Percentiles rank a stretch among this genome's conserved stretches.
Evolutionary conservation across 2,113 vertebrate genomes (phyloP).

Genomic region (Hydrolagus affinis): DNA sequence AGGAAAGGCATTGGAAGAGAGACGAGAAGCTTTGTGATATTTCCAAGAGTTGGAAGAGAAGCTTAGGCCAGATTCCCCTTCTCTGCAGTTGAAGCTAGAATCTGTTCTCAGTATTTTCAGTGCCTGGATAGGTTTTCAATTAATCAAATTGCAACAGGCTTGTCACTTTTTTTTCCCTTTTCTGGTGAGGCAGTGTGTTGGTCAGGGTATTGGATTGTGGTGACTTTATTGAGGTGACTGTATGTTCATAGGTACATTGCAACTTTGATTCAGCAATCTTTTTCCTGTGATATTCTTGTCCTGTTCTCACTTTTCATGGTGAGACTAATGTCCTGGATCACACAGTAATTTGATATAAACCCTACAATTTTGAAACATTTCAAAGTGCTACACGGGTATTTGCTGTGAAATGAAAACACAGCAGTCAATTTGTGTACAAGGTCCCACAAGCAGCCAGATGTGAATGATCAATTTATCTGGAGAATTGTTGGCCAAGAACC

Average conservation of each 20-base stretch:
- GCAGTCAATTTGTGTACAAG: no score
- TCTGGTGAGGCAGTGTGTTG: neutral
- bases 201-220: neutral
- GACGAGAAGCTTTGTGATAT: no score
- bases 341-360: no score
- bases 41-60: neutral
- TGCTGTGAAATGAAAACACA: no score
- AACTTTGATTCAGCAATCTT: neutral
- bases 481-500: no score
- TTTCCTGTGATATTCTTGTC: neutral
- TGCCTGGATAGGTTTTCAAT: slow-evolving; percentile 3
- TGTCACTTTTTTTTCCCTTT: slow-evolving; percentile 8
- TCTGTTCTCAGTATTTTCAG: neutral
- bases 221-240: neutral
- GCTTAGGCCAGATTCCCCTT: neutral
- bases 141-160: slow-evolving; percentile 5
- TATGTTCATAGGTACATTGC: neutral
- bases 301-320: no score
- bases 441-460: no score
- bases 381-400: no score
- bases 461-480: no score
- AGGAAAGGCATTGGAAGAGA: no score
- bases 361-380: no score
- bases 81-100: neutral
- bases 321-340: no score